Conservation (phyloP, 2,888 invertebrate genomes). For the Drosophila borealis region DNA sequence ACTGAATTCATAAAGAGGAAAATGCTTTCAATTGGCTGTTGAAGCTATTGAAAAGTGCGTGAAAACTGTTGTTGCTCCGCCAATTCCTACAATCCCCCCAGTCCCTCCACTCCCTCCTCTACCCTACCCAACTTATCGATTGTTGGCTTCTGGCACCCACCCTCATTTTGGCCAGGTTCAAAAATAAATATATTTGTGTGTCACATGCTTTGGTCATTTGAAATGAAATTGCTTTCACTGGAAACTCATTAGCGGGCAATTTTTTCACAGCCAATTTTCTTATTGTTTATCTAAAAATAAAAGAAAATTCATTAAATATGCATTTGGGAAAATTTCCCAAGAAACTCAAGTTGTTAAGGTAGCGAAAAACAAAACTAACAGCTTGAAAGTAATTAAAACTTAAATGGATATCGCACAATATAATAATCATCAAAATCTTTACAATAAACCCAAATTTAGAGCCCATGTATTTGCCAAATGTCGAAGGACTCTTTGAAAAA, state of each 20-base stretch:
- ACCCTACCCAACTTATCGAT: slow-evolving; percentile 21
- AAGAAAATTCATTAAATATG: background rate
- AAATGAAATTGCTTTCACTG: slow-evolving; percentile 10
- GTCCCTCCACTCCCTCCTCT: background rate
- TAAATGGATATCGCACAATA: too few species aligned
- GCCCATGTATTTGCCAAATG: too few species aligned
- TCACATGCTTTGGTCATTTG: slow-evolving; percentile 9
- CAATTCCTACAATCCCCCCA: too few species aligned
- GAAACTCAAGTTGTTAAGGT: background rate
- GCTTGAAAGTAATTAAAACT: too few species aligned
- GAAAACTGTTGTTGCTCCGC: slow-evolving; percentile 24
- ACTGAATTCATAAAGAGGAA: slow-evolving; percentile 42
- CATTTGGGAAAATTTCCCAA: background rate
- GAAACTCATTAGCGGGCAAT: background rate
- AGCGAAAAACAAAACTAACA: too few species aligned
- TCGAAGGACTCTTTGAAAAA: too few species aligned
- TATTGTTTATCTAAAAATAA: background rate
- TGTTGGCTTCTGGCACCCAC: background rate
- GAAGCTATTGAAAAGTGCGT: slow-evolving; percentile 33
- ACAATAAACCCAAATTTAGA: too few species aligned
- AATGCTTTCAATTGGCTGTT: slow-evolving; percentile 40
- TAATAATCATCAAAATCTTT: too few species aligned
- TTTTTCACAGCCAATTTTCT: background rate
- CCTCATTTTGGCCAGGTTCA: slow-evolving; percentile 2
- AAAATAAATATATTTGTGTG: slow-evolving; percentile 7